phyloP scores from a whole-genome alignment of 2,797 vertebrate genomes.

The Chiroxiphia lanceolata region DNA sequence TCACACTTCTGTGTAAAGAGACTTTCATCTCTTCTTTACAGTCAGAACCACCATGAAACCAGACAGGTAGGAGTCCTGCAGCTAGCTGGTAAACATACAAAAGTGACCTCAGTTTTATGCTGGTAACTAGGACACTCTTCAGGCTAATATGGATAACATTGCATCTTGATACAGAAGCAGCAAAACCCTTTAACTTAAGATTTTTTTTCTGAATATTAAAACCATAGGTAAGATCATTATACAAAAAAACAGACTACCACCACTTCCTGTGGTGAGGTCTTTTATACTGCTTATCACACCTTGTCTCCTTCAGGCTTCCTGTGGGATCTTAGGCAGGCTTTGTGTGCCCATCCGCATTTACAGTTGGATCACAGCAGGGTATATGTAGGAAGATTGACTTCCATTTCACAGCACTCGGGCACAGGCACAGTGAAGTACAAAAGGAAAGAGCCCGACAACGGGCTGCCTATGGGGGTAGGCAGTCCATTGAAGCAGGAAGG shows the following conservation, averaged over 20 bases:
- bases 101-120: background rate
- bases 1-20: background rate
- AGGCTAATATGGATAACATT: background rate
- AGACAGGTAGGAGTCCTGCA: background rate
- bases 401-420: background rate
- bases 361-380: background rate
- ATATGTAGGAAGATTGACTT: rapidly evolving
- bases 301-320: background rate
- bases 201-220: background rate
- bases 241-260: background rate
- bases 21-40: background rate
- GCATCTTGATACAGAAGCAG: background rate
- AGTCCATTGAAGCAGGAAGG: background rate
- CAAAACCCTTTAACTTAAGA: background rate
- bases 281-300: background rate
- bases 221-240: background rate
- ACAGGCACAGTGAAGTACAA: background rate
- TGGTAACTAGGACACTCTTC: background rate
- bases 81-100: background rate
- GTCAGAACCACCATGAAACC: background rate
- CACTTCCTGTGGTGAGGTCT: rapidly evolving
- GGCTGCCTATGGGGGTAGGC: background rate
- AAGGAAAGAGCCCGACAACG: background rate
- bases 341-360: background rate
- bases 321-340: background rate